Base-by-base conservation (phyloP, 1,140 invertebrate genomes). In the Atopsyche davidsoni region DNA sequence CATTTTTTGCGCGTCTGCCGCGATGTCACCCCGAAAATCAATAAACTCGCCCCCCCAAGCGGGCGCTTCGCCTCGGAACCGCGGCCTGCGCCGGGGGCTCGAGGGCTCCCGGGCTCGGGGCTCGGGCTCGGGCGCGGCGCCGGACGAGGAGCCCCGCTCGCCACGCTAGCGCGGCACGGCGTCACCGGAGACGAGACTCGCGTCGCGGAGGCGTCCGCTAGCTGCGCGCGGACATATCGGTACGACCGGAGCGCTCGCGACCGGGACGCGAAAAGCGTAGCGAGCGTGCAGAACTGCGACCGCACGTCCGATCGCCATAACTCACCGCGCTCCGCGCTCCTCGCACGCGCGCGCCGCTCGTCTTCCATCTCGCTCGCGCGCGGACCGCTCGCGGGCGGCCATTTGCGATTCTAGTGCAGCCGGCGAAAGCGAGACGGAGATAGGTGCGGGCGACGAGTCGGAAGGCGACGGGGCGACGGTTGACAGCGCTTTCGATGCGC, bases 381-480 rank as follows among this genome's bases (percentile, higher is more conserved):
- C 43, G 18, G 9, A 16, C 43, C 16, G 32, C n/a, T 34, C 32
- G 3, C 32, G 11, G 46, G 46, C 46, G 24, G 46, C 46, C 46
- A 48, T 48, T 48, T 48, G 46, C 36, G 46, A 48, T 48, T 31
- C 23, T 31, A 36, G 46, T 40, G 36, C 36, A 40, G 17, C 32
- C 38, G 46, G 36, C 35, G 46, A 48, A 24, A 6, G 46, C 13
- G 46, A 48, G 6, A 23, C 35, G 22, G 18, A 11, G 16, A 38
- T 10, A 38, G 24, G n/a, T 16, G 16, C 32, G 24, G 11, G 13
- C 41, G n/a, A 25, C 14, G 25, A 4, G 14, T 28, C 41, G 14
- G 28, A 46, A n/a, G n/a, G 43, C 34, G 43, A 34, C 2, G 14
- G 25, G 13, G 3, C 6, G 19, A 46, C 25, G 31, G 43, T 46